Base-by-base conservation (phyloP, 2,113 vertebrate species). In the Harpagus bidentatus region DNA sequence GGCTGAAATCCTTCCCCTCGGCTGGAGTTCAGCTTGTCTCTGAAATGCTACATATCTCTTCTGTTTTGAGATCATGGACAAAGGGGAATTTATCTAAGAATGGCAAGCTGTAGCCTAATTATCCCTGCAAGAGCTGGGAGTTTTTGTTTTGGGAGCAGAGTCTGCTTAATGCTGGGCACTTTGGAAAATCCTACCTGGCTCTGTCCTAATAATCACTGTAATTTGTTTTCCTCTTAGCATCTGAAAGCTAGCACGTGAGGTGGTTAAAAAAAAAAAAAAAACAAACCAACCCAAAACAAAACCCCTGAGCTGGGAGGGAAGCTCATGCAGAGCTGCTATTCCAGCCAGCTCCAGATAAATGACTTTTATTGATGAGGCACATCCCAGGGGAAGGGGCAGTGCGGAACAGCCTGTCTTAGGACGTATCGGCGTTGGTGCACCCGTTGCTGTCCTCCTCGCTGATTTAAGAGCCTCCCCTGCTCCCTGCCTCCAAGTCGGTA, bases 361-460 rank as follows among this genome's bases (percentile, higher is more conserved):
- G 13, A 3, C 18, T 81, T 67, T 42, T 82, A 55, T 93, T 90
- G 74, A 58, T 1, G 13, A 85, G 82, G 38, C 29, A 53, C 45
- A 59, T 91, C 69, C 28, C 5, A 0, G 31, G 32, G 77, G 55
- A 70, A 66, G 76, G 58, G 36, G 31, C 81, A 84, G 67, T 1
- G 28, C 28, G 13, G 81, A 87, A 71, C 77, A 84, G 77, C 59
- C 50, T 59, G 73, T 70, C 38, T 69, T 56, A 9, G 45, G 38
- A 72, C 9, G 10, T 22, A 82, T 45, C 34, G 40, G 26, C 0
- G 2, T 17, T 42, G 21, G 22, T 50, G 14, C 11, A 13, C 20
- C 40, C 3, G 0, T 31, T 59, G 47, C 13, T 23, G 20, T 29
- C 40, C 13, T 55, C 62, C 52, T 26, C 1, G 2, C 10, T 7